Evolutionary conservation across 1,140 invertebrate genomes (phyloP), one percentile per base, ranked within the genome.

Genomic region (Sweltsa coloradensis): DNA sequence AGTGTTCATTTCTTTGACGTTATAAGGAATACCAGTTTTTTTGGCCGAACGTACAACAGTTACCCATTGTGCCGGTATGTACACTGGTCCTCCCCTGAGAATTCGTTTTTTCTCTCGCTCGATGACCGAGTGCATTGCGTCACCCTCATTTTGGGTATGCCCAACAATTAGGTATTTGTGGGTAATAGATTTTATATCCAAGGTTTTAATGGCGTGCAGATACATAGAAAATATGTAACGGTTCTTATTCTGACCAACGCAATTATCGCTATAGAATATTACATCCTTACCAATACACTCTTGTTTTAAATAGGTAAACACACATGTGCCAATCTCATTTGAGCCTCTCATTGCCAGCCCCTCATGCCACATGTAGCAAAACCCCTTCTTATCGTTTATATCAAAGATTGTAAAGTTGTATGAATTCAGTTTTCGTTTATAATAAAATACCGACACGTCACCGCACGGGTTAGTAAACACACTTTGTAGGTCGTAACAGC

Each of bases 101-200:
- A 53, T 22, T 41, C 48, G 53, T 50, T 58, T 56, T 40, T 55
- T 57, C 42, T 58, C 50, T 37, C 49, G 49, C 50, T 64, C 57
- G 29, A 65, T 64, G 16, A 52, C 41, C 13, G 51, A 52, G 49
- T 68, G 63, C 14, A 62, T 56, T 7, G 55, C 53, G 47, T 69
- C 66, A 16, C 58, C 56, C 50, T 68, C 61, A 50, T 65, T 67
- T 52, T 67, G 62, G 13, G 63, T 61, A 45, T 68, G 64, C n/a
- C 63, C 64, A 18, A 53, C 49, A 42, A 63, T 60, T 18, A 66
- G 49, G 57, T 59, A 68, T 40, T 66, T 67, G 49, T 65, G 64
- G 19, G 53, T 59, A 47, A 67, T 60, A 3, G 53, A 54, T 19
- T 57, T 55, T 19, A 56, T 51, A 37, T 37, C 54, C 7, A 58